Conservation (phyloP, 2,113 vertebrate genomes). For the Corapipo altera region DNA sequence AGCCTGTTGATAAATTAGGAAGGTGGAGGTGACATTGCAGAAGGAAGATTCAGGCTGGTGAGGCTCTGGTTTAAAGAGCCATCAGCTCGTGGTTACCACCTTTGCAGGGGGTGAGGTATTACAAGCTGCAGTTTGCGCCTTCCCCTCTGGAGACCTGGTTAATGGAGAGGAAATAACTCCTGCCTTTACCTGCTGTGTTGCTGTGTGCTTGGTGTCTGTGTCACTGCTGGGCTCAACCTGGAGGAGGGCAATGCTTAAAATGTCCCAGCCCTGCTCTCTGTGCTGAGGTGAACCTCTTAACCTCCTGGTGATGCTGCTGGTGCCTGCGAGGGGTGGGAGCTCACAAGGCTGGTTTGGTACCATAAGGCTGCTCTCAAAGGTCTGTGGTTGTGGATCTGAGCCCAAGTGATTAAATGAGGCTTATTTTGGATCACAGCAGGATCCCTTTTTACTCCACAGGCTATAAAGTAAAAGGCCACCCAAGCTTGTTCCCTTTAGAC, state of each 20-base stretch:
- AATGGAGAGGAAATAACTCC: neutral
- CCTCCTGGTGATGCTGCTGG: neutral
- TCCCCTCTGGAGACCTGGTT: neutral
- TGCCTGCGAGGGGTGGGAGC: neutral
- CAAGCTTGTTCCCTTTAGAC: neutral
- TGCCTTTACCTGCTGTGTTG: neutral
- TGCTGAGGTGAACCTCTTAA: neutral
- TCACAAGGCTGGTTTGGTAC: accelerated
- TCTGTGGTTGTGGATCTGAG: neutral
- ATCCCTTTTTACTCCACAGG: neutral
- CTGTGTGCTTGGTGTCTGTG: neutral
- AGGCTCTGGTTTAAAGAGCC: neutral
- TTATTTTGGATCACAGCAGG: neutral
- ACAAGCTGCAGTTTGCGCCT: neutral
- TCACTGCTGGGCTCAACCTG: neutral
- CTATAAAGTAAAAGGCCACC: neutral
- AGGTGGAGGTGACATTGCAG: constrained; percentile 54
- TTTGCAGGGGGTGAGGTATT: no score
- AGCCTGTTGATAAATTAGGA: constrained; percentile 59
- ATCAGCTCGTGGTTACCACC: neutral
- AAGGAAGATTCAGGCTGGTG: neutral
- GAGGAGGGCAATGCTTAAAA: neutral
- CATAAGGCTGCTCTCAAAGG: neutral
- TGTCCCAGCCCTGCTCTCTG: accelerated
- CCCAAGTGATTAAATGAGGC: neutral